These are phyloP conservation scores for Ophioninae sp. DNA, from an alignment of 2,888 invertebrate genomes.

Conservation along the genomic window DNA sequence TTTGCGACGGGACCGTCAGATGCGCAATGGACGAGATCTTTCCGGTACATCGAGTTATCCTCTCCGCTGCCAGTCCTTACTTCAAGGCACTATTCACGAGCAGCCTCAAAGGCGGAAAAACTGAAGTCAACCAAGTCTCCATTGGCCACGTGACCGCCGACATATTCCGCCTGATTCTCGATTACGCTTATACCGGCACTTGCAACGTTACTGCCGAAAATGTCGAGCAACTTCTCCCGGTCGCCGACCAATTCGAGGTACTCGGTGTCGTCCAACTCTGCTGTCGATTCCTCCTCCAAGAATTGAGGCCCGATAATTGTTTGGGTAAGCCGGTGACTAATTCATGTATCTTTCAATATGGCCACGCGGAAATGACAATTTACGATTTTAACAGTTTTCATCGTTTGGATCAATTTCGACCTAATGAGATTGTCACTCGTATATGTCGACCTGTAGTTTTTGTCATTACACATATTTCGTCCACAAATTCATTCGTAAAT, in stretches of 20 bases:
- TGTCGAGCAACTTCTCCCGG: constrained; percentile 86
- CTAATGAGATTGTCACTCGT: no score
- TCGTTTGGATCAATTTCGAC: no score
- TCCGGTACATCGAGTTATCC: constrained; percentile 86
- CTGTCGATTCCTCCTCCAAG: constrained; percentile 85
- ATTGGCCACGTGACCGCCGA: constrained; percentile 83
- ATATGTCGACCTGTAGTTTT: no score
- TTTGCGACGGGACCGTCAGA: constrained; percentile 87
- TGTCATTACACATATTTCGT: no score
- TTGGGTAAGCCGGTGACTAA: constrained; percentile 79
- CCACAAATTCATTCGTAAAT: no score
- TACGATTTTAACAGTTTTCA: no score
- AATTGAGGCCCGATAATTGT: constrained; percentile 86
- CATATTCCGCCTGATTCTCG: constrained; percentile 86
- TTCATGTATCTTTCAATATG: no score
- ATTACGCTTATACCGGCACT: constrained; percentile 88
- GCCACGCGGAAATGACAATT: no score
- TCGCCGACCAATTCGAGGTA: constrained; percentile 89
- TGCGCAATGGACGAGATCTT: constrained; percentile 85
- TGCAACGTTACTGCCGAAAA: constrained; percentile 86
- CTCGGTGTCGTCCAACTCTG: constrained; percentile 88
- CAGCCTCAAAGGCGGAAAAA: constrained; percentile 83
- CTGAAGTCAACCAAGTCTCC: constrained; percentile 83
- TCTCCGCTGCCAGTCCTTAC: constrained; percentile 88
- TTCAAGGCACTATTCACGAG: constrained; percentile 88